Evolutionary conservation across 2,113 vertebrate species (phyloP).

Genomic region (Lipophrys pholis): DNA sequence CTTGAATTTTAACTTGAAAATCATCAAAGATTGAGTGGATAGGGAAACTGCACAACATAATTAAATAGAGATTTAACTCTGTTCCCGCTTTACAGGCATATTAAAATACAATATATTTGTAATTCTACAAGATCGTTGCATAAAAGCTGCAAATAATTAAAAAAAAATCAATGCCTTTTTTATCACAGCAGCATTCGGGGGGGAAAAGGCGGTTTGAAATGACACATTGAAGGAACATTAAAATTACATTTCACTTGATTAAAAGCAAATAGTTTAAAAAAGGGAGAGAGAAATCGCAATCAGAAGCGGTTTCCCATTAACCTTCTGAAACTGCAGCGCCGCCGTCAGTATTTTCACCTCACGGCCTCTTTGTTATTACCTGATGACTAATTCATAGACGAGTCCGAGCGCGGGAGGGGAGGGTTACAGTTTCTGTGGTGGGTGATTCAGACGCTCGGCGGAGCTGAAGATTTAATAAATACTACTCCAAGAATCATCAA

Average conservation of each 20-base stretch:
- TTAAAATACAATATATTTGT: conserved; percentile 15
- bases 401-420: conserved; percentile 10
- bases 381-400: conserved; percentile 40
- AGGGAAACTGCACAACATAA: conserved; percentile 4
- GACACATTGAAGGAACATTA: too few species aligned
- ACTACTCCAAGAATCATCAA: background rate
- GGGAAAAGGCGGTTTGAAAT: too few species aligned
- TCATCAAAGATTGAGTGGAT: too few species aligned
- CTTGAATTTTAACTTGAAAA: too few species aligned
- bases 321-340: background rate
- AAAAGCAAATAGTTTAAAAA: too few species aligned
- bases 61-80: conserved; percentile 13
- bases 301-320: background rate
- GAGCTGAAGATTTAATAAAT: background rate
- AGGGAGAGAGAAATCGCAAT: background rate
- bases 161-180: background rate
- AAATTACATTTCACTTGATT: too few species aligned
- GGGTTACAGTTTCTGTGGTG: conserved; percentile 27
- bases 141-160: background rate
- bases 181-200: too few species aligned
- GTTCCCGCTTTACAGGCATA: background rate
- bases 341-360: background rate
- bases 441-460: conserved; percentile 24
- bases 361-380: background rate
- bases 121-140: background rate